phyloP scores from a whole-genome alignment of 2,113 vertebrate genomes.

The Hippocampus mohnikei region DNA sequence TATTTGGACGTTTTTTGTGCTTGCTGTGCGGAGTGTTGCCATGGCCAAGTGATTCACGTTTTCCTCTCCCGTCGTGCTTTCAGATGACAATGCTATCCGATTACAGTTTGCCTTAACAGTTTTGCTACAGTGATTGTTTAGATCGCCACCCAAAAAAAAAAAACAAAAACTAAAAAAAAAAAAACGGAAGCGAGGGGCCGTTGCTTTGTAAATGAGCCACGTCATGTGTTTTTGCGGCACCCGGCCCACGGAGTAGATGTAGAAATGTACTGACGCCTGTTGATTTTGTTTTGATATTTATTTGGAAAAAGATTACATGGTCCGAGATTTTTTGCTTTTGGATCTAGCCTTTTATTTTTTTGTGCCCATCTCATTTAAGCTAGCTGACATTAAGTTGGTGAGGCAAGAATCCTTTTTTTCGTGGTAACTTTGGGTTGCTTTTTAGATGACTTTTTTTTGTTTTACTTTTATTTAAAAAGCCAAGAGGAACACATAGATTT shows the following conservation, averaged over 20 bases:
- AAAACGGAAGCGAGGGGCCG: conserved; percentile 79
- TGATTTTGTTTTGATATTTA: conserved; percentile 87
- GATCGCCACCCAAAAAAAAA: conserved; percentile 47
- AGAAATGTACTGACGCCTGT: conserved; percentile 81
- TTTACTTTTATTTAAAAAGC: conserved; percentile 76
- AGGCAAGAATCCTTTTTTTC: conserved; percentile 37
- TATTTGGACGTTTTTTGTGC: conserved; percentile 83
- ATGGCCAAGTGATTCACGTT: conserved; percentile 83
- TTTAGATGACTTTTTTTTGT: conserved; percentile 65
- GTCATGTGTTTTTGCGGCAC: conserved; percentile 82
- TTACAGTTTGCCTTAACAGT: conserved; percentile 94
- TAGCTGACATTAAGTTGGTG: conserved; percentile 63
- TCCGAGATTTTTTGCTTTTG: conserved; percentile 88
- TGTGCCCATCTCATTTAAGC: conserved; percentile 80
- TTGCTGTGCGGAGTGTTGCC: conserved; percentile 93
- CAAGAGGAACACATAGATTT: conserved; percentile 81
- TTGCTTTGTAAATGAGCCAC: conserved; percentile 88
- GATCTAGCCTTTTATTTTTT: conserved; percentile 76
- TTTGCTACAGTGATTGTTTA: conserved; percentile 85
- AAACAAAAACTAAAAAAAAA: conserved; percentile 55
- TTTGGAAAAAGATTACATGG: conserved; percentile 77
- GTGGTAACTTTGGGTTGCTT: conserved; percentile 68
- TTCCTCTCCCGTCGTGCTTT: conserved; percentile 76
- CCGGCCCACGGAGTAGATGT: conserved; percentile 64
- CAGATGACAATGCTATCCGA: conserved; percentile 79